Percentiles rank a stretch among this genome's conserved stretches.
phyloP scores from a whole-genome alignment of 2,888 invertebrate species.

The Argynnis bischoffii region DNA sequence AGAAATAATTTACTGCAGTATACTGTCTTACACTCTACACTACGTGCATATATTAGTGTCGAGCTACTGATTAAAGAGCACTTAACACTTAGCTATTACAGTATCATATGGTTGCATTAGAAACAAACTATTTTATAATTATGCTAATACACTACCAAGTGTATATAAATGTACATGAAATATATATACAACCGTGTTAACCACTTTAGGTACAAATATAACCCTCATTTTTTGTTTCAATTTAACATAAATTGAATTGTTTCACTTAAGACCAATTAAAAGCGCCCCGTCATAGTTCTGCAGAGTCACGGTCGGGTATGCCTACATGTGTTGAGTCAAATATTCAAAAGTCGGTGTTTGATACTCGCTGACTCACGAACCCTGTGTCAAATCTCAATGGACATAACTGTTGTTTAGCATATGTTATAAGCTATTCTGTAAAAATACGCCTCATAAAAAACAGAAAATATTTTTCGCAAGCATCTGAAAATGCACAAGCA shows the following conservation, averaged over 20 bases:
- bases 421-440: constrained; percentile 48
- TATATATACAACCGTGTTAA: neutral
- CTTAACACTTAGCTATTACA: neutral
- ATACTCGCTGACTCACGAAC: constrained; percentile 67
- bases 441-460: constrained; percentile 1
- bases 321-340: constrained; percentile 61
- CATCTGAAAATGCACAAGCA: too few species aligned
- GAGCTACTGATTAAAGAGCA: neutral
- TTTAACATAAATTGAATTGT: constrained; percentile 57
- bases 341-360: constrained; percentile 52
- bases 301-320: constrained; percentile 67
- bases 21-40: neutral
- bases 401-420: constrained; percentile 68
- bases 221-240: constrained; percentile 17
- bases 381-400: constrained; percentile 78
- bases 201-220: constrained; percentile 2
- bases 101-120: neutral
- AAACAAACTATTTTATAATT: too few species aligned
- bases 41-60: neutral
- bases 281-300: constrained; percentile 61
- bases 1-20: neutral
- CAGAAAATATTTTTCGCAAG: neutral
- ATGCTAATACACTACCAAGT: too few species aligned
- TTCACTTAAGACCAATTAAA: constrained; percentile 72
- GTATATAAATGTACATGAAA: neutral